Conservation (phyloP, 2,888 invertebrate genomes). For the Meta bourneti region DNA sequence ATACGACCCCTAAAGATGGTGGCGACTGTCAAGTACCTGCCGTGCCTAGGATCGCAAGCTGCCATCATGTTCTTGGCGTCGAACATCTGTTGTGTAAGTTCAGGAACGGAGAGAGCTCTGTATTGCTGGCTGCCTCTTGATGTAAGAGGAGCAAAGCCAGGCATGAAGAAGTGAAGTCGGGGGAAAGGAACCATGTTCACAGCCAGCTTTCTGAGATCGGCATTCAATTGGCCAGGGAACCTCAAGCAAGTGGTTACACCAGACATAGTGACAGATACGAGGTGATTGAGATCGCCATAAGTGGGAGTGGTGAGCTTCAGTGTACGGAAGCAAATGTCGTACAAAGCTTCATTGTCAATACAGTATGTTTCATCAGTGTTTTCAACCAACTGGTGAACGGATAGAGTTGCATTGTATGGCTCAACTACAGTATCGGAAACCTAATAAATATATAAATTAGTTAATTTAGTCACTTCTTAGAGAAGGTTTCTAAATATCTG, state of each 20-base stretch:
- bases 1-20: constrained; percentile 83
- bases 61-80: constrained; percentile 84
- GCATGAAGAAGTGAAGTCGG: constrained; percentile 83
- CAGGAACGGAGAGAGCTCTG: constrained; percentile 81
- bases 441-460: constrained; percentile 77
- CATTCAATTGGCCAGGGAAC: constrained; percentile 96
- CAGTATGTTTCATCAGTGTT: constrained; percentile 94
- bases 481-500: background rate
- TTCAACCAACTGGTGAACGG: constrained; percentile 92
- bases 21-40: constrained; percentile 83
- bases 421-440: constrained; percentile 87
- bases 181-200: constrained; percentile 99
- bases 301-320: constrained; percentile 83
- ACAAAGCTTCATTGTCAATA: constrained; percentile 87
- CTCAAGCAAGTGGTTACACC: constrained; percentile 94
- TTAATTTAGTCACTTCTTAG: background rate
- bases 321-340: constrained; percentile 88
- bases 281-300: constrained; percentile 83
- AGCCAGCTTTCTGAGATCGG: constrained; percentile 93
- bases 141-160: constrained; percentile 78
- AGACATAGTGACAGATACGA: constrained; percentile 87
- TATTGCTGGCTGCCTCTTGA: constrained; percentile 79
- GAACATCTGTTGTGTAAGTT: constrained; percentile 82
- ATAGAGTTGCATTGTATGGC: constrained; percentile 89
- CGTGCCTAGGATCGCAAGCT: constrained; percentile 83